A percentile compares a stretch with the other conserved stretches of the same genome.
These are phyloP conservation scores for Lathronympha strigana DNA, from an alignment of 2,888 invertebrate genomes.

Conservation along the genomic window DNA sequence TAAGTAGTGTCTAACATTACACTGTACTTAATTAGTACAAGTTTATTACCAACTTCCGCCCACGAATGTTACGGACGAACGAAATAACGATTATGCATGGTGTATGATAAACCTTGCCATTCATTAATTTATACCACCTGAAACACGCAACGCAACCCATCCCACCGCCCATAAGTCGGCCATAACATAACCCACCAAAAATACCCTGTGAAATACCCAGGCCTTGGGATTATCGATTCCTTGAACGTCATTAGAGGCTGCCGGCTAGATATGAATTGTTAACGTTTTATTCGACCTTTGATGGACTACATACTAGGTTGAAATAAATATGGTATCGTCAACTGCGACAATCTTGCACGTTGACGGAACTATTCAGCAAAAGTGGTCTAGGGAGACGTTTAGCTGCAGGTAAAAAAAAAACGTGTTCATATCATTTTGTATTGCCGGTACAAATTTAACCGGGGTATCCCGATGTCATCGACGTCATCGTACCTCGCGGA, in stretches of 20 bases:
- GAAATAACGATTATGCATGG: not conserved
- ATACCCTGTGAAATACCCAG: slow-evolving; percentile 49
- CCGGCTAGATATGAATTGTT: slow-evolving; percentile 15
- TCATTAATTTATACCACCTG: slow-evolving; percentile 44
- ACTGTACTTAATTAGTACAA: too few relatives aligned
- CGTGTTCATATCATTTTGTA: too few relatives aligned
- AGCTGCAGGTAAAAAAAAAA: too few relatives aligned
- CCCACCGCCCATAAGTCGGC: slow-evolving; percentile 32
- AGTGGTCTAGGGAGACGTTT: too few relatives aligned
- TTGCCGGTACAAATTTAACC: too few relatives aligned
- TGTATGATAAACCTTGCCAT: slow-evolving; percentile 22
- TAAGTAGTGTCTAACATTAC: too few relatives aligned
- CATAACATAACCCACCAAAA: slow-evolving; percentile 52
- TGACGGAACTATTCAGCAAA: too few relatives aligned
- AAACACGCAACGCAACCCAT: slow-evolving; percentile 45
- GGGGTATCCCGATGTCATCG: too few relatives aligned
- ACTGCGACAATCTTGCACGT: too few relatives aligned
- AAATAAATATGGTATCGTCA: too few relatives aligned
- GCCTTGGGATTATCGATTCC: slow-evolving; percentile 59
- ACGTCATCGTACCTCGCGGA: too few relatives aligned
- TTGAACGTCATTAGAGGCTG: slow-evolving; percentile 5
- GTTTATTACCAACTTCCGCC: too few relatives aligned
- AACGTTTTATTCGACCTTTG: slow-evolving; percentile 9
- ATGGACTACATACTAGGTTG: not conserved
- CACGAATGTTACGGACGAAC: not conserved